phyloP scores from a whole-genome alignment of 2,888 invertebrate genomes.

The Lithophane semibrunnea region DNA sequence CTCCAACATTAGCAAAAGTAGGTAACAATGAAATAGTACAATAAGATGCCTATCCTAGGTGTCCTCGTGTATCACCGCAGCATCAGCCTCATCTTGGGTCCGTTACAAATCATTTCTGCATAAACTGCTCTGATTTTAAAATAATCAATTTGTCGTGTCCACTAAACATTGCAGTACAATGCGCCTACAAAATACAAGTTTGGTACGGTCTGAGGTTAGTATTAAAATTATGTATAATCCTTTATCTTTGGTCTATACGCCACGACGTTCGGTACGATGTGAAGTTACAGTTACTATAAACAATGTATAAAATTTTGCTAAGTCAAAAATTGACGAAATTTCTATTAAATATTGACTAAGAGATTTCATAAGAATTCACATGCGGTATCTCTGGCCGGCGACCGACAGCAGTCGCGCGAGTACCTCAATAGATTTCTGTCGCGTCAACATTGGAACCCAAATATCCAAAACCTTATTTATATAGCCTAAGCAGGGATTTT shows the following conservation, averaged over 20 bases:
- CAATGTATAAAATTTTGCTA: slow-evolving; percentile 90
- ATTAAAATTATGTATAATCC: slow-evolving; percentile 87
- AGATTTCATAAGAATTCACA: slow-evolving; percentile 90
- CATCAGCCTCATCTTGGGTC: slow-evolving; percentile 64
- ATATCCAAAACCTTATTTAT: slow-evolving; percentile 87
- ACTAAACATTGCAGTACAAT: slow-evolving; percentile 74
- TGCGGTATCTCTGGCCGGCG: slow-evolving; percentile 82
- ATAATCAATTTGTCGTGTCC: slow-evolving; percentile 48
- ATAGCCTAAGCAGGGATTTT: slow-evolving; percentile 89
- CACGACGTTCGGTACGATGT: slow-evolving; percentile 86
- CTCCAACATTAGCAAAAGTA: slow-evolving; percentile 66
- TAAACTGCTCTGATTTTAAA: slow-evolving; percentile 57
- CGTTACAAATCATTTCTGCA: slow-evolving; percentile 61
- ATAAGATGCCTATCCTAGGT: slow-evolving; percentile 62
- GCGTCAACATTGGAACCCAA: slow-evolving; percentile 85
- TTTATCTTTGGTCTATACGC: slow-evolving; percentile 89
- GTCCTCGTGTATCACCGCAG: slow-evolving; percentile 63
- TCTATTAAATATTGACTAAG: slow-evolving; percentile 90
- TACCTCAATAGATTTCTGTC: slow-evolving; percentile 83
- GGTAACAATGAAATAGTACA: slow-evolving; percentile 71
- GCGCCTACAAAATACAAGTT: slow-evolving; percentile 86
- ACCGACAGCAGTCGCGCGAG: slow-evolving; percentile 77
- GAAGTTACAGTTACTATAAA: slow-evolving; percentile 87
- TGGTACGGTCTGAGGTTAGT: slow-evolving; percentile 90
- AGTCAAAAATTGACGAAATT: slow-evolving; percentile 90